Base-by-base conservation (phyloP, 1,140 invertebrate species). In the Neodiprion virginianus region DNA sequence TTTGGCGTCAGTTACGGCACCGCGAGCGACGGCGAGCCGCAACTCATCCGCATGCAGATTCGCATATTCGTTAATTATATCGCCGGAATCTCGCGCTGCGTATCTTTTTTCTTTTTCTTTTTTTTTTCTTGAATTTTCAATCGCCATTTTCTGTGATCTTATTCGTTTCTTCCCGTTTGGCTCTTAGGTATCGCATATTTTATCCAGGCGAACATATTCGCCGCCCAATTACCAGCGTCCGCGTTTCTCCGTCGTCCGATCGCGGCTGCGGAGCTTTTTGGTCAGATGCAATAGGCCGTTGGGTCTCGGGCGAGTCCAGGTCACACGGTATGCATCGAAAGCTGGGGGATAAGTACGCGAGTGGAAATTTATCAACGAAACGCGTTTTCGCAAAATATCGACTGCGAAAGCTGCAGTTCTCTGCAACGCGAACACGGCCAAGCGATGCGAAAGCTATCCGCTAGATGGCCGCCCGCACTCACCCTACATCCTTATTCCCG, bases 391-490 rank as follows among this genome's bases (percentile, higher is more conserved):
- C 48, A 11, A 40, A 79, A 77, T 88, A 88, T 88, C 87, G 86
- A 87, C 87, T 77, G 87, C 77, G 79, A 88, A 83, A 85, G 79
- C 72, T 81, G 80, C 79, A 85, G 84, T 77, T 80, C 79, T 78
- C 85, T 85, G 82, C 77, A 82, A 76, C 71, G 74, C 72, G 67
- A 48, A 82, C 77, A 77, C 78, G 79, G 72, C 47, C 77, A 81
- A 77, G 76, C 80, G 79, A 84, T 88, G 74, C 83, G 73, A 47
- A 68, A 28, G 48, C 49, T 74, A 76, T 82, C 87, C 87, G 83
- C 83, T 82, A 88, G 87, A 88, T 88, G 87, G 87, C 87, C 85
- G 86, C 82, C 78, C 78, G 80, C 79, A 84, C 82, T 74, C 81
- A 82, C 83, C 83, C 82, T 76, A 23, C 72, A 71, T 21, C 50